phyloP scores from a whole-genome alignment of 2,888 invertebrate genomes.

The Drosophila leonis region DNA sequence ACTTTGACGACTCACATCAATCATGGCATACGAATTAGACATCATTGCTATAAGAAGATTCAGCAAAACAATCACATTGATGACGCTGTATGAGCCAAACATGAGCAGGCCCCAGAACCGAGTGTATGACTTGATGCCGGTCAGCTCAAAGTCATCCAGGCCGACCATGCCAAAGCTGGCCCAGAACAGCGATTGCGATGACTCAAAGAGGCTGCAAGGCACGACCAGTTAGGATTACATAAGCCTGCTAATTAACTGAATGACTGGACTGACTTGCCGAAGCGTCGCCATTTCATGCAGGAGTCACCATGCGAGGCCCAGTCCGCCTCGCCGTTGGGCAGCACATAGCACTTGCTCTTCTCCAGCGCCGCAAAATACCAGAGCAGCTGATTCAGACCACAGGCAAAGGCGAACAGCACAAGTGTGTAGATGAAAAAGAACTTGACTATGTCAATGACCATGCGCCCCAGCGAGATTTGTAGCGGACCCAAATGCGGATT shows the following conservation, averaged over 20 bases:
- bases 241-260: slow-evolving; percentile 51
- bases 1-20: slow-evolving; percentile 89
- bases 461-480: slow-evolving; percentile 95
- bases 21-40: slow-evolving; percentile 97
- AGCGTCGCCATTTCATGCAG: slow-evolving; percentile 94
- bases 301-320: slow-evolving; percentile 92
- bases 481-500: slow-evolving; percentile 96
- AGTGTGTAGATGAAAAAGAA: slow-evolving; percentile 96
- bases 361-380: slow-evolving; percentile 97
- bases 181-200: slow-evolving; percentile 98
- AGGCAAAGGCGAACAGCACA: slow-evolving; percentile 96
- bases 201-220: slow-evolving; percentile 93
- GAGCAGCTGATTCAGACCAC: slow-evolving; percentile 95
- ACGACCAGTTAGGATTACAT: background rate
- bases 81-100: slow-evolving; percentile 98
- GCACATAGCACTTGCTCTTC: slow-evolving; percentile 90
- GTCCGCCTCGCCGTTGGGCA: slow-evolving; percentile 90
- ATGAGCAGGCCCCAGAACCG: slow-evolving; percentile 97
- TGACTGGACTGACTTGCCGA: slow-evolving; percentile 90
- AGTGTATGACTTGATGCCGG: slow-evolving; percentile 95
- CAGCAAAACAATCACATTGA: slow-evolving; percentile 96
- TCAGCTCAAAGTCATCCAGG: slow-evolving; percentile 93
- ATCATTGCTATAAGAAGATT: slow-evolving; percentile 99
- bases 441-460: slow-evolving; percentile 96
- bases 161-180: slow-evolving; percentile 97